Evolutionary conservation across 1,140 invertebrate species (phyloP).

Genomic region (Cardiocondyla obscurior): DNA sequence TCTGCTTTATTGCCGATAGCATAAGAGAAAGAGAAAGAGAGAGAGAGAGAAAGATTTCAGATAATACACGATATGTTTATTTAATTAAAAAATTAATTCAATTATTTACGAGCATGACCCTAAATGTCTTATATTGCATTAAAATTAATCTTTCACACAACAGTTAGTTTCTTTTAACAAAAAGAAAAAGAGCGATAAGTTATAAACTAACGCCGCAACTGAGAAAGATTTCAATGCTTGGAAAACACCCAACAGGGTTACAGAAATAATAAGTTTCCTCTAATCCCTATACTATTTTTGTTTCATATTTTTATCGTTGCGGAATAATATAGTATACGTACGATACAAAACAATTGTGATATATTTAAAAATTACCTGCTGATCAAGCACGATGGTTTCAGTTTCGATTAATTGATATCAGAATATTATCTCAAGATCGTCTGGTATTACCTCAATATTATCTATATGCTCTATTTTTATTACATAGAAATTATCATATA

Average conservation of each 20-base stretch:
- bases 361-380: background rate
- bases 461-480: background rate
- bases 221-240: conserved; percentile 49
- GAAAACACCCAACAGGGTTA: background rate
- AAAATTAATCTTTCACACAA: too few relatives aligned
- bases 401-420: background rate
- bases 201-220: background rate
- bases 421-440: background rate
- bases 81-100: background rate
- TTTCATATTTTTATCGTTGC: background rate
- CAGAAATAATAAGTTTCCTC: conserved; percentile 1
- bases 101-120: background rate
- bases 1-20: background rate
- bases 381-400: background rate
- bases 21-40: too few relatives aligned
- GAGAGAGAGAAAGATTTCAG: too few relatives aligned
- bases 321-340: too few relatives aligned
- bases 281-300: background rate
- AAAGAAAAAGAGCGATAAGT: background rate
- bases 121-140: background rate
- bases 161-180: too few relatives aligned
- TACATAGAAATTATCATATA: background rate
- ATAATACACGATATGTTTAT: background rate
- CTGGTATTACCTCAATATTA: background rate
- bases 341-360: too few relatives aligned